Evolutionary conservation across 1,140 invertebrate genomes (phyloP).

Genomic region (Heliothis subflexa): DNA sequence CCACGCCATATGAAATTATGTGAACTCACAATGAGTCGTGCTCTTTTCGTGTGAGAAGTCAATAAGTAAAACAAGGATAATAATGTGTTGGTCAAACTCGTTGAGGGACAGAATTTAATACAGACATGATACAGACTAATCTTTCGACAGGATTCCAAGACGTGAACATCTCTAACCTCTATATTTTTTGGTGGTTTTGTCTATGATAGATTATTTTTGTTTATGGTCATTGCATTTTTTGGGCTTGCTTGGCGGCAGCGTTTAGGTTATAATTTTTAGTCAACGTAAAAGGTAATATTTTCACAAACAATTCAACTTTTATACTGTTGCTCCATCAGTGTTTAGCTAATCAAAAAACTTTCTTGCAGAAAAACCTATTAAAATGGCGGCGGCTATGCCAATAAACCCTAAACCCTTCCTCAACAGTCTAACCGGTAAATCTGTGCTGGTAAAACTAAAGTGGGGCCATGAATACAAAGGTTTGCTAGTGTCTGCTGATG

Average conservation of each 20-base stretch:
- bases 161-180: neutral
- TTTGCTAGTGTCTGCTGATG: constrained; percentile 98
- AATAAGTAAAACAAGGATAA: too few relatives aligned
- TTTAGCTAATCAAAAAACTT: neutral
- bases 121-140: too few relatives aligned
- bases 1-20: too few relatives aligned
- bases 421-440: constrained; percentile 98
- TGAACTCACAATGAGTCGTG: too few relatives aligned
- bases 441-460: constrained; percentile 99
- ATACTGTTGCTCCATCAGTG: neutral
- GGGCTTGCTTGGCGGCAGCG: constrained; percentile 3
- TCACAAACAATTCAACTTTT: neutral
- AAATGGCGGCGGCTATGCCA: constrained; percentile 93
- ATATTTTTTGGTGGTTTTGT: neutral
- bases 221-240: neutral
- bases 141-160: too few relatives aligned
- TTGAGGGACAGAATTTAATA: too few relatives aligned
- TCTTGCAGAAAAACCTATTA: constrained; percentile 59
- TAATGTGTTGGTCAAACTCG: too few relatives aligned
- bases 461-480: constrained; percentile 99
- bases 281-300: constrained; percentile 1
- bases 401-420: constrained; percentile 99
- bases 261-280: constrained; percentile 34
- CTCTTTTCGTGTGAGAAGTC: too few relatives aligned
- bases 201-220: neutral